A percentile compares a stretch with the other conserved stretches of the same genome.
These are phyloP conservation scores for Anthoscopus minutus DNA, from an alignment of 2,113 vertebrate species.

Conservation along the genomic window DNA sequence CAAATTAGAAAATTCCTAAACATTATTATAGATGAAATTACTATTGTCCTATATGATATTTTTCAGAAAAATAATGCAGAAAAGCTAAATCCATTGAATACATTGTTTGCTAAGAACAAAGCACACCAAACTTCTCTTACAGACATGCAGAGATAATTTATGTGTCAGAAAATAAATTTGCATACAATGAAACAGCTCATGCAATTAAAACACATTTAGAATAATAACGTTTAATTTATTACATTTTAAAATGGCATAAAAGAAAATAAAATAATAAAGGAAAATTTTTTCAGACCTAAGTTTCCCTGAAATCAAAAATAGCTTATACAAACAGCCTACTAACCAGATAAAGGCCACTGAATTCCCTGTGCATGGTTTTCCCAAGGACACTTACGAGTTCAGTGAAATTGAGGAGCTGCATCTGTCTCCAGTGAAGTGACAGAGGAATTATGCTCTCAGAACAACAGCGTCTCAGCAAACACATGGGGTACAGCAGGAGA, in stretches of 20 bases:
- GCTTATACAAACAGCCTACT: neutral
- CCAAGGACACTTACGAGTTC: neutral
- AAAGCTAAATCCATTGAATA: constrained; percentile 18
- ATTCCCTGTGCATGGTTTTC: neutral
- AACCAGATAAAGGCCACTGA: neutral
- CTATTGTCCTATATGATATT: neutral
- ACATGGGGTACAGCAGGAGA: no score
- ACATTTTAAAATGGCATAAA: neutral
- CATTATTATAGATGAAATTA: constrained; percentile 36
- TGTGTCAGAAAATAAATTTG: constrained; percentile 2
- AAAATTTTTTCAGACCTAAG: neutral
- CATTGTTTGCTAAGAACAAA: neutral
- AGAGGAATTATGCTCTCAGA: neutral
- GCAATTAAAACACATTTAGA: neutral
- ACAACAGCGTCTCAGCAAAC: no score
- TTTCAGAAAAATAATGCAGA: neutral
- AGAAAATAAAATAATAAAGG: constrained; percentile 1
- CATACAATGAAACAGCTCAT: neutral
- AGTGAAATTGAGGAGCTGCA: neutral
- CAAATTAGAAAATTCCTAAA: constrained; percentile 13
- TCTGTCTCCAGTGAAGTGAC: neutral
- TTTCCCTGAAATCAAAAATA: neutral
- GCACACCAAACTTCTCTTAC: neutral
- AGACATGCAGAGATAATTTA: neutral
- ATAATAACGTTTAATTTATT: neutral